Base-by-base conservation (phyloP, 2,888 invertebrate genomes). In the Yponomeuta sedellus region DNA sequence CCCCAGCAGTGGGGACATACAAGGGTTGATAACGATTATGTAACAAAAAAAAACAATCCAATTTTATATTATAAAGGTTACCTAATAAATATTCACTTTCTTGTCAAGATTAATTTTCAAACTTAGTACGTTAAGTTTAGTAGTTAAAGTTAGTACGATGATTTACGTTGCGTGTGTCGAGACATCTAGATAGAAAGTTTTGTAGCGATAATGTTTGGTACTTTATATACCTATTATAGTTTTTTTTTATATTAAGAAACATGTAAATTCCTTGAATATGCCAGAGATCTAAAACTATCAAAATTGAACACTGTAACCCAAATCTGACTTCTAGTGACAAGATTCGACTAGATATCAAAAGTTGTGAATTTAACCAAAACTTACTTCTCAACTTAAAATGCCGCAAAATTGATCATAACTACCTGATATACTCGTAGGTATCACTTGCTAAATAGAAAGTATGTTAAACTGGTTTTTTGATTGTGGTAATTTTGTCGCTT, bases 381-480 rank as follows among this genome's bases (percentile, higher is more conserved):
- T n/a, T n/a, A n/a, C n/a, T n/a, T n/a, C n/a, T 44, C 19, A 63
- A 63, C 44, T 22, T 2, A 63, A 12, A 59, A 10, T 20, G 20
- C 12, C 20, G 44, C 40, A 63, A 63, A 63, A 63, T 22, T 40
- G 12, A 3, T 11, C 11, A 59, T 59, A 59, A 11, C 58, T 40
- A 52, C 44, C n/a, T 4, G 16, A 16, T 52, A 34, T 34, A 34
- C 34, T 8, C 34, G 62, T 62, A 12, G 20, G 34, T 39, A 63
- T 56, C 40, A 44, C 40, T 10, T 59, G 59, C 62, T 67, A 67
- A 66, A 65, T 73, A 75, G 73, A 75, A 73, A 74, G 71, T 70
- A 69, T 66, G 64, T 66, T 61, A 20, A 70, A 71, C 74, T 69
- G 68, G 74, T 74, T 73, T n/a, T 73, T 67, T 67, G 65, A 66